A percentile compares a stretch with the other conserved stretches of the same genome.
Conservation (phyloP, 2,113 vertebrate species). For the Ictidomys tridecemlineatus region DNA sequence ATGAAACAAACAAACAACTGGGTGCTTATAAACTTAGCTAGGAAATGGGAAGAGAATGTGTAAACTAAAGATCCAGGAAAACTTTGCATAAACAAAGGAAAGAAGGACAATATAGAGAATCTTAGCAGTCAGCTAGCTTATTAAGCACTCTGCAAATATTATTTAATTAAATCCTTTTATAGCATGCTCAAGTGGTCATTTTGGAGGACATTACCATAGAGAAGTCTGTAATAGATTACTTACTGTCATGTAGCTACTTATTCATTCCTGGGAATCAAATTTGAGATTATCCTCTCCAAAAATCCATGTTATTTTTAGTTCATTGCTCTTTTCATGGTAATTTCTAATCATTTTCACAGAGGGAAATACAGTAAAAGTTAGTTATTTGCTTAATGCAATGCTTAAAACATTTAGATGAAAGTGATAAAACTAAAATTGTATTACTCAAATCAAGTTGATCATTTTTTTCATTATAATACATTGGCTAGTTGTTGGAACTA, state of each 20-base stretch:
- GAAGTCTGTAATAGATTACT: neutral
- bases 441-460: constrained; percentile 64
- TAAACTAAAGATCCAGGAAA: neutral
- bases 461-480: constrained; percentile 64
- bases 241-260: neutral
- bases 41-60: neutral
- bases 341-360: constrained; percentile 9
- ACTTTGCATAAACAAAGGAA: neutral
- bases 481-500: constrained; percentile 53
- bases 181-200: neutral
- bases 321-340: neutral
- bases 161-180: neutral
- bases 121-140: neutral
- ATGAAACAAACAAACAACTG: neutral
- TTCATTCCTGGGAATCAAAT: neutral
- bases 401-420: constrained; percentile 22
- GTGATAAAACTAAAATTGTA: constrained; percentile 50
- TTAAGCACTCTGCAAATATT: neutral
- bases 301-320: constrained; percentile 6
- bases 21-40: neutral
- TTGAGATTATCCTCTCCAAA: neutral
- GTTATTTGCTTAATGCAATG: constrained; percentile 61
- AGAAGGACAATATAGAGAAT: neutral
- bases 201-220: neutral
- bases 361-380: constrained; percentile 20